Base-by-base conservation (phyloP, 1,140 invertebrate genomes). In the Neelides sp. region DNA sequence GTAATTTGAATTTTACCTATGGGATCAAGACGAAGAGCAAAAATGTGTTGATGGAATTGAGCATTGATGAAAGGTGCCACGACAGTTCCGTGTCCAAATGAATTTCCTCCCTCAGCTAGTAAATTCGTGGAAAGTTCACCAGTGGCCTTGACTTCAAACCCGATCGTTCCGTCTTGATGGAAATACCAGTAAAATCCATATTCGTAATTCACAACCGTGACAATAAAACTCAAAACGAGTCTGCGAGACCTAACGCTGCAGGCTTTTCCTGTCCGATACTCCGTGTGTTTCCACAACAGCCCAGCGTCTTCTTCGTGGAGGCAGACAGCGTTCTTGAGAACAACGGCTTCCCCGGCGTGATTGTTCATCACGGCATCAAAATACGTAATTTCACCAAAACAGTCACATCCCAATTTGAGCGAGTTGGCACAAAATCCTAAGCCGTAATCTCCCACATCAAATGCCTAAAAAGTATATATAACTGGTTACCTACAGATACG, bases 131-230 rank as follows among this genome's bases (percentile, higher is more conserved):
- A 46, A 12, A 61, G 35, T 36, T 61, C 58, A 19, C 58, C 58
- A 13, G 58, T 61, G 3, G 58, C 54, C 44, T 61, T 61, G 4
- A 61, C 43, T 39, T 61, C 48, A 26, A 57, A 61, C 13, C 26
- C 7, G 24, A 61, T 49, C 1, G 54, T 54, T 0, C 52, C 58
- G 37, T 61, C 55, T 35, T 61, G 58, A 30, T 40, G 19, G 32
- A 61, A 61, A 4, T 48, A 47, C 49, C 55, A 61, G 49, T 61
- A 61, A 13, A 57, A 43, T 3, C 51, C 55, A 28, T 61, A 61
- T 34, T 61, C 58, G 46, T 61, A 61, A 28, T 61, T 61, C 4
- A 61, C 58, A 8, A 61, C 58, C 0, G 58, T 61, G 15, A 54
- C 58, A 26, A 61, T 50, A 34, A 61, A 61, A 17, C 54, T 57